Percentiles rank a stretch among this genome's conserved stretches.
Conservation (phyloP, 2,113 vertebrate species). For the Pitta sordida region DNA sequence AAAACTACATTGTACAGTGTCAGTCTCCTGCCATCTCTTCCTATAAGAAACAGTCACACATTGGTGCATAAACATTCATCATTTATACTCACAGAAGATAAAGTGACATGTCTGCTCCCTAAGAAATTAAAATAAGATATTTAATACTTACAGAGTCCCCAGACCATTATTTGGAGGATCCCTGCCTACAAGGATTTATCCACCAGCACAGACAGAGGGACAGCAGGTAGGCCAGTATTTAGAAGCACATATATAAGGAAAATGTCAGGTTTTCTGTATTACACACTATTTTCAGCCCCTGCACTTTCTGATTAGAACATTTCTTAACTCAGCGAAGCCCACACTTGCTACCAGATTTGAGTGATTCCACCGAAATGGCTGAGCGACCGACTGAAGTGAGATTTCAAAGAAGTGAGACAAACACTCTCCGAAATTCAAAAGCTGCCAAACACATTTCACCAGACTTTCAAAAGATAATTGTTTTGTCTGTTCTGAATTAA, state of each 20-base stretch:
- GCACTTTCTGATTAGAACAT: not conserved
- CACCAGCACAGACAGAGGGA: not conserved
- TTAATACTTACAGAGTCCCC: not conserved
- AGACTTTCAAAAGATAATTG: constrained; percentile 59
- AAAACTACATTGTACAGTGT: not conserved
- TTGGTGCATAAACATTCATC: not conserved
- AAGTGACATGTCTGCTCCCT: not conserved
- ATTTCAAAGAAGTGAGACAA: constrained; percentile 49
- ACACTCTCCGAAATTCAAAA: constrained; percentile 25
- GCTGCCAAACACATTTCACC: constrained; percentile 58
- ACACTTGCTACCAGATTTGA: not conserved
- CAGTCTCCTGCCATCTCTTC: not conserved
- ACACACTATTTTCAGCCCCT: not conserved
- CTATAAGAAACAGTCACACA: not conserved
- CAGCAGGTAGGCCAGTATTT: not conserved
- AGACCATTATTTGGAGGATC: not conserved
- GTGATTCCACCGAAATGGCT: not conserved
- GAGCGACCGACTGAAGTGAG: not conserved
- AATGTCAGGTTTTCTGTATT: not conserved
- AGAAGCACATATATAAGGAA: not conserved
- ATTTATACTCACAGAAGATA: not conserved
- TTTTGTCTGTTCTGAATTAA: constrained; percentile 59
- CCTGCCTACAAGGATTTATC: not conserved
- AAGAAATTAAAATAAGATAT: not conserved
- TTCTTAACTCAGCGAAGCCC: not conserved